These are phyloP conservation scores for Heliconius hewitsoni DNA, from an alignment of 1,140 invertebrate genomes.

Conservation along the genomic window DNA sequence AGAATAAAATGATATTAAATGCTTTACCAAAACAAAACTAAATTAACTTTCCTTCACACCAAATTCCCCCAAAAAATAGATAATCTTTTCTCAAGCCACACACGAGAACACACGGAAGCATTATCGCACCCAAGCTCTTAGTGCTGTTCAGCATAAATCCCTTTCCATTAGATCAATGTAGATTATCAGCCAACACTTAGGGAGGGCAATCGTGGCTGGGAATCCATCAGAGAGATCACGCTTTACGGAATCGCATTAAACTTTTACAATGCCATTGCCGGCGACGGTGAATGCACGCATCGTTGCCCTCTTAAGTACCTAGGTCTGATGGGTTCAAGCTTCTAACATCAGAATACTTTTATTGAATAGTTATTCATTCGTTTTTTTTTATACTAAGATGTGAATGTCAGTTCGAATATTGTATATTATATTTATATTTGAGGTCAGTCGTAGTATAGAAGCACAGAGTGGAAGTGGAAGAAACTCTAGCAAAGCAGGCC, in stretches of 20 bases:
- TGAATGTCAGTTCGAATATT: neutral
- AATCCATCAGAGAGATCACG: slow-evolving; percentile 32
- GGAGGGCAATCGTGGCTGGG: slow-evolving; percentile 18
- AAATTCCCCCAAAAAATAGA: neutral
- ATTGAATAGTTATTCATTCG: slow-evolving; percentile 24
- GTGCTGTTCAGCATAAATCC: neutral
- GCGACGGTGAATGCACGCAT: slow-evolving; percentile 57
- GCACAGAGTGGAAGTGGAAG: too few species aligned
- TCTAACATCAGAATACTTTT: slow-evolving; percentile 35
- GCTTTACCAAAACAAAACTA: neutral
- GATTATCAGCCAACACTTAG: slow-evolving; percentile 29
- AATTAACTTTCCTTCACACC: neutral
- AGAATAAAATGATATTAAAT: neutral
- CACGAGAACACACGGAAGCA: neutral
- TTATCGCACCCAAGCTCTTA: neutral
- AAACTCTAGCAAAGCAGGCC: neutral
- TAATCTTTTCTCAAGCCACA: neutral
- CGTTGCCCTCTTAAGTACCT: slow-evolving; percentile 45
- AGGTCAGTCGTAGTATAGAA: too few species aligned
- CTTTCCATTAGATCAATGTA: slow-evolving; percentile 25
- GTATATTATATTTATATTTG: neutral
- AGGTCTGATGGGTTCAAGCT: slow-evolving; percentile 32
- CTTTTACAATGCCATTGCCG: slow-evolving; percentile 55
- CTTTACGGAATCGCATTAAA: slow-evolving; percentile 39
- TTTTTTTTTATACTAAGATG: slow-evolving; percentile 10